A percentile compares a stretch with the other conserved stretches of the same genome.
phyloP scores from a whole-genome alignment of 1,140 invertebrate species.

The Atta colombica region DNA sequence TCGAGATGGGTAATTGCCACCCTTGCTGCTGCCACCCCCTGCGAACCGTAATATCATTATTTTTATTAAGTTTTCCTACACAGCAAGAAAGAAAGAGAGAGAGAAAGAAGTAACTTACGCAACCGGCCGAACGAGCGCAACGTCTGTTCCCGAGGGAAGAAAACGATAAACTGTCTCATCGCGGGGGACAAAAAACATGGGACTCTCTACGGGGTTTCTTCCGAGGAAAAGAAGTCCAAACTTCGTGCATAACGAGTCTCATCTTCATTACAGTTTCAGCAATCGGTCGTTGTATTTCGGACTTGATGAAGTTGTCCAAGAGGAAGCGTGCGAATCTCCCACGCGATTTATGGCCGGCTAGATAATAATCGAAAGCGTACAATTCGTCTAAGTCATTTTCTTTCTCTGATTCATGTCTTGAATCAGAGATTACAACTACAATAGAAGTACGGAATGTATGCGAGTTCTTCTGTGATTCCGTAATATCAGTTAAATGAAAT shows the following conservation, averaged over 20 bases:
- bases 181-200: constrained; percentile 50
- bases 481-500: neutral
- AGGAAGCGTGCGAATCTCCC: constrained; percentile 28
- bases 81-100: neutral
- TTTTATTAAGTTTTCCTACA: constrained; percentile 76
- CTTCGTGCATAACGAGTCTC: constrained; percentile 46
- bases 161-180: constrained; percentile 66
- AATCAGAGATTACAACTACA: neutral
- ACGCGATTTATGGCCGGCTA: constrained; percentile 8
- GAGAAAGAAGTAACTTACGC: constrained; percentile 51
- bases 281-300: constrained; percentile 12
- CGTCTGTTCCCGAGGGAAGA: constrained; percentile 46
- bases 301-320: constrained; percentile 42
- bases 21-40: constrained; percentile 29
- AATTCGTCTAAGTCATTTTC: neutral
- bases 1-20: constrained; percentile 71
- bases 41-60: constrained; percentile 70
- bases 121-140: constrained; percentile 13
- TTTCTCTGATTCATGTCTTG: neutral
- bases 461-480: neutral
- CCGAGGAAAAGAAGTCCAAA: constrained; percentile 27
- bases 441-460: neutral
- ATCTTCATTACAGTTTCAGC: constrained; percentile 41
- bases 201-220: neutral
- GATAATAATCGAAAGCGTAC: constrained; percentile 15